A percentile compares a stretch with the other conserved stretches of the same genome.
Conservation (phyloP, 2,888 invertebrate species). For the Coelopa pilipes region DNA sequence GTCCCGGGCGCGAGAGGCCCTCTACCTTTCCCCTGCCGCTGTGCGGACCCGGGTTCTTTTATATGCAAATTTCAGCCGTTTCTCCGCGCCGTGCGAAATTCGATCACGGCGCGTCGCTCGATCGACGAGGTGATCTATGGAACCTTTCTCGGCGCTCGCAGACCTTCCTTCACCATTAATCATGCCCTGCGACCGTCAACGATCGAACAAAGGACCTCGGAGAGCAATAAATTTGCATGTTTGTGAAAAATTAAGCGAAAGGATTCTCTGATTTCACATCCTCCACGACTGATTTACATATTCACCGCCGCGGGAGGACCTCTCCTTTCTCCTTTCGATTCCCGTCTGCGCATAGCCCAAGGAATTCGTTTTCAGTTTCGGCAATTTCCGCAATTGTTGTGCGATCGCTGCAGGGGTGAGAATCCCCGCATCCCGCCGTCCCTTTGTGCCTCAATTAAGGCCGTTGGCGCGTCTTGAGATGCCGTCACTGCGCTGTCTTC, state of each 20-base stretch:
- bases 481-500: not conserved
- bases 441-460: slow-evolving; percentile 23
- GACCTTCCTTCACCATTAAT: slow-evolving; percentile 29
- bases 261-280: slow-evolving; percentile 47
- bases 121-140: slow-evolving; percentile 22
- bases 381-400: too few species aligned
- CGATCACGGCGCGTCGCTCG: slow-evolving; percentile 18
- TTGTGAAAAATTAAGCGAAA: slow-evolving; percentile 38
- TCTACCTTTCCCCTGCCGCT: slow-evolving; percentile 8
- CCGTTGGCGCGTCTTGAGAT: slow-evolving; percentile 14
- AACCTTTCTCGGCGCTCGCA: not conserved
- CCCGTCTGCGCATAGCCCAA: not conserved
- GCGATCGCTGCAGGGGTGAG: not conserved
- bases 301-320: slow-evolving; percentile 29
- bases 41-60: slow-evolving; percentile 10
- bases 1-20: not conserved
- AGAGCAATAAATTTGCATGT: slow-evolving; percentile 41
- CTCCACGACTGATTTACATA: slow-evolving; percentile 51
- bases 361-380: not conserved
- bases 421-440: slow-evolving; percentile 14
- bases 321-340: not conserved
- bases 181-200: slow-evolving; percentile 29
- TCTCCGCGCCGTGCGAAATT: slow-evolving; percentile 20
- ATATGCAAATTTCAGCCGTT: slow-evolving; percentile 33
- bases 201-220: slow-evolving; percentile 34